These are phyloP conservation scores for Trichonephila inaurata DNA, from an alignment of 1,140 invertebrate species.

Conservation along the genomic window DNA sequence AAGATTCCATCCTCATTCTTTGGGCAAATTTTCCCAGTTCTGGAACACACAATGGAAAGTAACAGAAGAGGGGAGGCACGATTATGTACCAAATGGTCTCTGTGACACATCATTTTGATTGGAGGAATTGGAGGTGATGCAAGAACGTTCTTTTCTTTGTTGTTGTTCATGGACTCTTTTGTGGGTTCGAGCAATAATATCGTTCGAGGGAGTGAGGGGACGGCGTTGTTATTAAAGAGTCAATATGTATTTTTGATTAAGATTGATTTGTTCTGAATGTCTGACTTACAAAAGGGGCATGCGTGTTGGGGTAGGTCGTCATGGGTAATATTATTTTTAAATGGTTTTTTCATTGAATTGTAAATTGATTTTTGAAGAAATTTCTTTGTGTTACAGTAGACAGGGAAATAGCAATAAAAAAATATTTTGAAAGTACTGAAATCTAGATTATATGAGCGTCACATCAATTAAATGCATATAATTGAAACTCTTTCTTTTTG, in stretches of 20 bases:
- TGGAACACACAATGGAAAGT: constrained; percentile 3
- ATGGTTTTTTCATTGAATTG: too few species aligned
- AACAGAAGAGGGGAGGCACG: background rate
- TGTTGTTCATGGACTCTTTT: background rate
- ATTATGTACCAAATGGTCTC: constrained; percentile 52
- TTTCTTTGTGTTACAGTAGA: too few species aligned
- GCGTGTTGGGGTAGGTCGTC: background rate
- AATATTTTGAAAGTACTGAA: too few species aligned
- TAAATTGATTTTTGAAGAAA: too few species aligned
- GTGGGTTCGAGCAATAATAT: constrained; percentile 8
- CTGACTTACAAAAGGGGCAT: background rate
- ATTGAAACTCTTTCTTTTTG: too few species aligned
- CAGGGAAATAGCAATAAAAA: too few species aligned
- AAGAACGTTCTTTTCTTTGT: background rate
- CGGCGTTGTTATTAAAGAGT: constrained; percentile 56
- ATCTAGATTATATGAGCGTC: too few species aligned
- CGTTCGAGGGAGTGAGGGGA: constrained; percentile 2
- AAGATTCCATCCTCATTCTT: background rate
- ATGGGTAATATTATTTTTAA: background rate
- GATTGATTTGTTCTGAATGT: constrained; percentile 63
- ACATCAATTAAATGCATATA: too few species aligned
- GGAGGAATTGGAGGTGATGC: constrained; percentile 56
- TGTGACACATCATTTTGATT: constrained; percentile 70
- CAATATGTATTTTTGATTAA: constrained; percentile 75
- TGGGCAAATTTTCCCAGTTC: background rate